Base-by-base conservation (phyloP, 2,888 invertebrate genomes). In the Malthinus seriepunctatus region DNA sequence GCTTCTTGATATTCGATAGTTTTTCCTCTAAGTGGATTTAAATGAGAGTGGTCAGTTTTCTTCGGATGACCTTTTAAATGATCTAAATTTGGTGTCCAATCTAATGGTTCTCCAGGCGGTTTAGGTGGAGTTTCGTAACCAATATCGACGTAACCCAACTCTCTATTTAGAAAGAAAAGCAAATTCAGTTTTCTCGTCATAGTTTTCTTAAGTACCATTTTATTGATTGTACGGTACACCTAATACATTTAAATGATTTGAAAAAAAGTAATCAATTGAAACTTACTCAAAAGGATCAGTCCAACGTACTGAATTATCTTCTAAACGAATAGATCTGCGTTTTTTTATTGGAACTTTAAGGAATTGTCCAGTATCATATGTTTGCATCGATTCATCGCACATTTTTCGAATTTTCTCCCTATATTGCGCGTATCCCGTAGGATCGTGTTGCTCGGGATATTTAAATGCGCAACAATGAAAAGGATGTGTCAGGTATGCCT, bases 401-500 rank as follows among this genome's bases (percentile, higher is more conserved):
- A 68, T 64, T 44, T 69, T 66, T 50, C 68, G 70, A 23, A 85
- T 75, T 65, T 85, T 83, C 7, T 83, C 81, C 71, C 86, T 80
- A 69, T 85, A 84, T 52, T 85, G 78, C 10, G 85, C 86, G 73
- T 89, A 88, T 9, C 86, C 79, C 11, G 80, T 79, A 0, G 91
- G 92, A 77, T 92, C 85, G 73, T 94, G 93, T 8, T 88, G 84
- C 64, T 89, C 88, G 0, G 93, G 93, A 75, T 87, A 91, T 71
- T 87, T 85, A 78, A 94, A 94, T 6, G 94, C 94, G 76, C 95
- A 95, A 79, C 95, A 95, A 72, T 95, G 94, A 77, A 93, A 93
- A 48, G 91, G 89, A 76, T 93, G 93, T 0, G 93, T 93, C 59
- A 95, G 79, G 72, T 82, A 83, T 0, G 91, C 91, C 70, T 82